Percentiles rank a stretch among this genome's conserved stretches.
phyloP scores from a whole-genome alignment of 2,888 invertebrate genomes.

The Hanleya hanleyi region DNA sequence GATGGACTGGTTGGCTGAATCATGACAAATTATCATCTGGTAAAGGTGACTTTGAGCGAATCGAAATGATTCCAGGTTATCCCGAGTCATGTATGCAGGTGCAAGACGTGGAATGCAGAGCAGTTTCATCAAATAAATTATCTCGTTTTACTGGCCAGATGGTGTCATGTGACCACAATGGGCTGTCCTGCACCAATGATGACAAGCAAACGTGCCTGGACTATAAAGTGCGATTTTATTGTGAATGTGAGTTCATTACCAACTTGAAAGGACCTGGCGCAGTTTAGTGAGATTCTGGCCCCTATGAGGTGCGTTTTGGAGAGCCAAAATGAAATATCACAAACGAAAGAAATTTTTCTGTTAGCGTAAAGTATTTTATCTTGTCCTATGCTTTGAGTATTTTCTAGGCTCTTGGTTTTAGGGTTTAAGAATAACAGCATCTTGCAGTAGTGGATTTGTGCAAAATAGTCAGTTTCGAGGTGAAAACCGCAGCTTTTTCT shows the following conservation, averaged over 20 bases:
- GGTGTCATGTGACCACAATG: constrained; percentile 76
- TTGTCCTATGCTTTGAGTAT: too few relatives aligned
- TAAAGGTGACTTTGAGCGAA: constrained; percentile 45
- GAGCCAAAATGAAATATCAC: too few relatives aligned
- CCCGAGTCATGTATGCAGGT: constrained; percentile 47
- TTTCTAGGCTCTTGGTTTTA: too few relatives aligned
- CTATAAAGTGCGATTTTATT: constrained; percentile 68
- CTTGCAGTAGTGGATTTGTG: too few relatives aligned
- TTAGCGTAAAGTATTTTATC: too few relatives aligned
- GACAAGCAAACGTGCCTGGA: constrained; percentile 57
- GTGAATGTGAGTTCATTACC: constrained; percentile 74
- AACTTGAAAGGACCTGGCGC: too few relatives aligned
- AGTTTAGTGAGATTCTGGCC: too few relatives aligned
- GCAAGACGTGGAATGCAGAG: constrained; percentile 54
- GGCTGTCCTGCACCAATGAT: constrained; percentile 79
- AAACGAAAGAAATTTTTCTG: too few relatives aligned
- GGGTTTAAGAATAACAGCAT: too few relatives aligned
- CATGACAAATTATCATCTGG: constrained; percentile 45
- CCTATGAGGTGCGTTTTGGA: too few relatives aligned
- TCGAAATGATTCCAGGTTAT: constrained; percentile 45
- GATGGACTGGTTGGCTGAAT: constrained; percentile 72
- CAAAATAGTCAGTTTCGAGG: too few relatives aligned
- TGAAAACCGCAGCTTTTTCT: too few relatives aligned
- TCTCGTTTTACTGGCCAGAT: constrained; percentile 55
- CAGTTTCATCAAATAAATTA: constrained; percentile 45